Evolutionary conservation across 2,113 vertebrate genomes (phyloP), one percentile per base, ranked within the genome.

Genomic region (Gila orcuttii): DNA sequence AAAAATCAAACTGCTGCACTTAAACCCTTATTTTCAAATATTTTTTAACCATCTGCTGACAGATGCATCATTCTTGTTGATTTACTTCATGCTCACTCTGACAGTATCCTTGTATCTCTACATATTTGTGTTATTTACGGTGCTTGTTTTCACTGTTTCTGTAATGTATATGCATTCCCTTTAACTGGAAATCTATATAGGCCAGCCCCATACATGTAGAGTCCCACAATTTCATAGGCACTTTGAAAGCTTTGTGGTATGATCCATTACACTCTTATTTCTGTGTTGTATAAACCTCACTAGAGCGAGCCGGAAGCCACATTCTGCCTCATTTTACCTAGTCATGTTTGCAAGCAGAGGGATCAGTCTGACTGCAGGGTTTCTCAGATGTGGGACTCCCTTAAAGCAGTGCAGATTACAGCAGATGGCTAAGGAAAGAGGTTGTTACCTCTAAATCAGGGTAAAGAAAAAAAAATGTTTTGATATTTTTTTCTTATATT

Each of bases 251-350:
- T 75, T 31, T 31, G 66, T 74, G 76, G 52, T 64, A 31, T 60
- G 36, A 83, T 73, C 42, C 57, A 76, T 85, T 82, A 86, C 23
- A 13, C 73, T 25, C 33, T 10, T 42, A 59, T 55, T 15, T 69
- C 21, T 17, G 39, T 36, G 23, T 79, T 68, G 23, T 47, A 36
- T 77, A 25, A 23, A 25, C 50, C 66, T 55, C 39, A 71, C 60
- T 60, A 74, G 33, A 85, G 87, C 28, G 25, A 55, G 50, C 81
- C 9, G 1, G 59, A 55, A 59, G 31, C 39, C 52, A 39, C 64
- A 60, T 73, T 76, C 60, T 74, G 84, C 79, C 55, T 88, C 52
- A 31, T 88, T 88, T 85, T 85, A 88, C 79, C 52, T 88, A n/a
- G 50, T 85, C 71, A 78, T 88, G 73, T 33, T 23, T 11, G 77